These are phyloP conservation scores for Sebastes vulpes DNA, from an alignment of 2,797 vertebrate species.

Conservation along the genomic window DNA sequence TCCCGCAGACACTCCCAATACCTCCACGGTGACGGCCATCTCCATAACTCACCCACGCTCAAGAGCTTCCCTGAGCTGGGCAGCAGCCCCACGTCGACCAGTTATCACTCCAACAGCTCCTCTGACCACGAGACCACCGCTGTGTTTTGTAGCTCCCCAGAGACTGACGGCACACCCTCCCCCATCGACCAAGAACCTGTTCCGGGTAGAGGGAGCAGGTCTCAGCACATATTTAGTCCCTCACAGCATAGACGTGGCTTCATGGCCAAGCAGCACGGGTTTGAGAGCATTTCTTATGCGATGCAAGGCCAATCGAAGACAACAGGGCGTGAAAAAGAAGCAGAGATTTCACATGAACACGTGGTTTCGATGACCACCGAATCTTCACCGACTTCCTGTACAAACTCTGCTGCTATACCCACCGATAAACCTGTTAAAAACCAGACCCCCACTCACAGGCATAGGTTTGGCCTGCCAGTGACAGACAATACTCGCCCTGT, in stretches of 20 bases:
- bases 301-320: conserved; percentile 22
- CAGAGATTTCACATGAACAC: conserved; percentile 35
- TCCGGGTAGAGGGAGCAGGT: conserved; percentile 2
- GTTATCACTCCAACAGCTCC: conserved; percentile 65
- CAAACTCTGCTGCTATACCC: conserved; percentile 24
- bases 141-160: conserved; percentile 70
- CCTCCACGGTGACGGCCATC: conserved; percentile 37
- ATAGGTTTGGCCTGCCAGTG: conserved; percentile 43
- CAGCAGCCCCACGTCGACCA: conserved; percentile 68
- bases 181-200: conserved; percentile 47
- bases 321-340: conserved; percentile 37
- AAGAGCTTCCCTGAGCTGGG: conserved; percentile 77
- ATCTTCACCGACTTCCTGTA: conserved; percentile 28
- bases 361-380: conserved; percentile 17
- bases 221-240: conserved; percentile 32
- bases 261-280: conserved; percentile 39
- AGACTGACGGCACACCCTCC: conserved; percentile 62
- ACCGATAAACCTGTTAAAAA: conserved; percentile 36
- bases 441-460: conserved; percentile 42
- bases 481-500: conserved; percentile 24
- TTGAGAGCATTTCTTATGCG: conserved; percentile 54
- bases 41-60: conserved; percentile 24
- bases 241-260: conserved; percentile 44
- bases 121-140: conserved; percentile 64
- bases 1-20: conserved; percentile 68